Evolutionary conservation across 2,888 invertebrate genomes (phyloP).

Genomic region (Eristalinus aeneus): DNA sequence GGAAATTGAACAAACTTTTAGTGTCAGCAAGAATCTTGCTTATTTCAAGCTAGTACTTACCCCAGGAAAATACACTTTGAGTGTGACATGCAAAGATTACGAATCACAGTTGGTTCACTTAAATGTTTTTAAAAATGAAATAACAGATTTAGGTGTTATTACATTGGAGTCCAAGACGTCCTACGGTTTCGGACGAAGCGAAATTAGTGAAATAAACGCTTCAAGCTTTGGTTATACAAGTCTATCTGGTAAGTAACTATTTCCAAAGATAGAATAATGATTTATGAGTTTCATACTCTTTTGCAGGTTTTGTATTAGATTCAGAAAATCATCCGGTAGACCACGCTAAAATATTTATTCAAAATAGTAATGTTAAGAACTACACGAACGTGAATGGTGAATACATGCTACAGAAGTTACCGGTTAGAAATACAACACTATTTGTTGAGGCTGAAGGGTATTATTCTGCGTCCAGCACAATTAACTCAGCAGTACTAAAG

Average conservation of each 20-base stretch:
- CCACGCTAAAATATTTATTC: constrained; percentile 81
- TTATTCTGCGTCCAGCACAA: constrained; percentile 79
- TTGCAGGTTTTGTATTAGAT: constrained; percentile 83
- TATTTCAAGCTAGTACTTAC: constrained; percentile 88
- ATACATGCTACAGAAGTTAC: constrained; percentile 75
- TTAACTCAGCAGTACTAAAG: constrained; percentile 75
- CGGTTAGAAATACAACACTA: constrained; percentile 81
- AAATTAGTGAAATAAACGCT: constrained; percentile 71
- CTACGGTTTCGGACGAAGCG: constrained; percentile 72
- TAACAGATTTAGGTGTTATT: constrained; percentile 75
- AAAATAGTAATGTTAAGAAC: constrained; percentile 77
- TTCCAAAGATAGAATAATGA: background rate
- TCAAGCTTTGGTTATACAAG: constrained; percentile 14
- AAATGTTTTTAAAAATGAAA: constrained; percentile 71
- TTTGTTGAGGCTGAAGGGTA: constrained; percentile 84
- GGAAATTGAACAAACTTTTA: constrained; percentile 81
- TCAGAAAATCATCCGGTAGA: constrained; percentile 83
- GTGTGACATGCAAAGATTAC: constrained; percentile 85
- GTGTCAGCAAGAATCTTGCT: constrained; percentile 86
- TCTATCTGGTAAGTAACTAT: constrained; percentile 57
- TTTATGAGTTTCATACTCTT: background rate
- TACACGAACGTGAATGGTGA: constrained; percentile 77
- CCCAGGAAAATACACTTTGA: constrained; percentile 85
- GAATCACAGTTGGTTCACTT: constrained; percentile 81
- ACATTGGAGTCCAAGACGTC: constrained; percentile 72